phyloP scores from a whole-genome alignment of 2,888 invertebrate genomes.

The Ditula angustiorana region DNA sequence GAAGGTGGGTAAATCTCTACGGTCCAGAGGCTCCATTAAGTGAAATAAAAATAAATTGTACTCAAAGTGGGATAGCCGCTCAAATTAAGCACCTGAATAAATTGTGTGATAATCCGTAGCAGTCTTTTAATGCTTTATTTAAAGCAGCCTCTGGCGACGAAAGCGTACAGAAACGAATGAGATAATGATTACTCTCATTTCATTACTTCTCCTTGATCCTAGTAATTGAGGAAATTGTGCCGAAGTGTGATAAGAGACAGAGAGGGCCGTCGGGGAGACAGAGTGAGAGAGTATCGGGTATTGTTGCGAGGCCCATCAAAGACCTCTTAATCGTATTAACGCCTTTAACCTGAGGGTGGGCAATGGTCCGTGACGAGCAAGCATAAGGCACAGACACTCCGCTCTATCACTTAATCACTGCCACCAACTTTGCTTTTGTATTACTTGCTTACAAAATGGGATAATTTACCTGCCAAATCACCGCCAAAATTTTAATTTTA shows the following conservation, averaged over 20 bases:
- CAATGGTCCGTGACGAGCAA: conserved; percentile 67
- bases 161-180: conserved; percentile 70
- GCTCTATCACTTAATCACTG: conserved; percentile 51
- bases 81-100: conserved; percentile 86
- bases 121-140: conserved; percentile 81
- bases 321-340: conserved; percentile 80
- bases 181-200: conserved; percentile 84
- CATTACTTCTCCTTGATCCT: conserved; percentile 83
- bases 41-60: conserved; percentile 83
- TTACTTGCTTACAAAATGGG: conserved; percentile 8
- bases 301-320: conserved; percentile 73
- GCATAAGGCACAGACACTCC: conserved; percentile 56
- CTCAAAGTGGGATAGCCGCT: conserved; percentile 79
- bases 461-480: conserved; percentile 8
- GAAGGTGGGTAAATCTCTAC: conserved; percentile 69
- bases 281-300: conserved; percentile 63
- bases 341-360: conserved; percentile 79
- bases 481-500: not conserved
- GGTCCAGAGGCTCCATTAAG: conserved; percentile 70
- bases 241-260: conserved; percentile 72
- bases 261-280: conserved; percentile 8
- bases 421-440: conserved; percentile 36
- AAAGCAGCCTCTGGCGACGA: conserved; percentile 66
- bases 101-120: conserved; percentile 83
- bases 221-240: conserved; percentile 83